Percentiles rank a stretch among this genome's conserved stretches.
Evolutionary conservation across 2,113 vertebrate species (phyloP).

Genomic region (Phaethornis superciliosus): DNA sequence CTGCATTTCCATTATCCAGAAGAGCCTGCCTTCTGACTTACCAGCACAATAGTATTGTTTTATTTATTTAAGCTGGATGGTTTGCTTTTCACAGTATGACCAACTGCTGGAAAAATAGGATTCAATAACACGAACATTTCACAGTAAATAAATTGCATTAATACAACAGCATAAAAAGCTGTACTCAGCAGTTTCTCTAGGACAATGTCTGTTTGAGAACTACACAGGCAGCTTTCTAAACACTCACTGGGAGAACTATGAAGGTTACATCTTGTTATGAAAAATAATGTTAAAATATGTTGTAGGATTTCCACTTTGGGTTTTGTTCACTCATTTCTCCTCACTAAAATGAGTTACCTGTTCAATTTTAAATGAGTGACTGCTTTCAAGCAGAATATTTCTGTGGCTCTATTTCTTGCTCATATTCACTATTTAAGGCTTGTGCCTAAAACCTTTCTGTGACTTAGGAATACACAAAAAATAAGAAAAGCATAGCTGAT

Average conservation of each 20-base stretch:
- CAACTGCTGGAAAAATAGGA: conserved; percentile 40
- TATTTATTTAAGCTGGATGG: conserved; percentile 38
- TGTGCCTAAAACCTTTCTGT: background rate
- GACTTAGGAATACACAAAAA: background rate
- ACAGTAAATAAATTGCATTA: conserved; percentile 67
- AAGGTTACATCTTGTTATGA: background rate
- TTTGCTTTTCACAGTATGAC: conserved; percentile 29
- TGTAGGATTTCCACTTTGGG: background rate
- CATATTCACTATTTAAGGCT: background rate
- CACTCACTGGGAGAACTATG: background rate
- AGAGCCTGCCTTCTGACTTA: conserved; percentile 7
- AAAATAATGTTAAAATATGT: background rate
- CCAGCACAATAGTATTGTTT: background rate
- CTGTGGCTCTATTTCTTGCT: background rate
- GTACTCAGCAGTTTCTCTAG: conserved; percentile 45
- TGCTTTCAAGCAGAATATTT: background rate
- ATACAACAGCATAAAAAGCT: conserved; percentile 49
- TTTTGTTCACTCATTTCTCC: background rate
- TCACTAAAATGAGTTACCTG: background rate
- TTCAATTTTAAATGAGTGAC: background rate
- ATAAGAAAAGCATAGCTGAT: background rate
- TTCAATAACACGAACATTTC: conserved; percentile 54
- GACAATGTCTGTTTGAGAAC: conserved; percentile 23
- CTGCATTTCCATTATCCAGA: conserved; percentile 46
- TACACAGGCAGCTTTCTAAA: background rate